phyloP scores from a whole-genome alignment of 2,113 vertebrate genomes.

The Suncus etruscus region DNA sequence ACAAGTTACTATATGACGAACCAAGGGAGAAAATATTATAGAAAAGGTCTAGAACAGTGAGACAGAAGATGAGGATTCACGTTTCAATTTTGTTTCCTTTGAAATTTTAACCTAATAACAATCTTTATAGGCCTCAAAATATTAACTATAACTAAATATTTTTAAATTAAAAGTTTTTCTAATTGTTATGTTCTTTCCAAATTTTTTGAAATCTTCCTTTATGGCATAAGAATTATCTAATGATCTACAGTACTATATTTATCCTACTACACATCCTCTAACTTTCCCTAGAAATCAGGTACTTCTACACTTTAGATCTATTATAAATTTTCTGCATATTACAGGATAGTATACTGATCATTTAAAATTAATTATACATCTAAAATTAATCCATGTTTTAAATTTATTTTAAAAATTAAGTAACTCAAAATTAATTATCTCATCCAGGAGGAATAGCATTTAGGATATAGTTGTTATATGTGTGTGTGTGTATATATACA shows the following conservation, averaged over 20 bases:
- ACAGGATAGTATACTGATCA: not conserved
- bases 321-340: not conserved
- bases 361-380: not conserved
- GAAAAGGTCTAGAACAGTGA: not conserved
- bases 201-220: not conserved
- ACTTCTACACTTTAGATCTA: not conserved
- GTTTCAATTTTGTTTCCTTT: not conserved
- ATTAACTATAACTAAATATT: not conserved
- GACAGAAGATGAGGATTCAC: not conserved
- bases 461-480: not conserved
- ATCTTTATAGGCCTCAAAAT: conserved; percentile 40
- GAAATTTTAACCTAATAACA: not conserved
- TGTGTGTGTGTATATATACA: too few species aligned
- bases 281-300: not conserved
- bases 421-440: not conserved
- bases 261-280: not conserved
- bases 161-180: not conserved
- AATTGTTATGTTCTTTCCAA: not conserved
- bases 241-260: not conserved
- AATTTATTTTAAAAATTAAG: conserved; percentile 13
- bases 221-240: not conserved
- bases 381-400: not conserved
- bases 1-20: not conserved
- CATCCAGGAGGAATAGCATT: not conserved
- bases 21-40: not conserved